These are phyloP conservation scores for Drosophila cracens DNA, from an alignment of 2,888 invertebrate species.

Conservation along the genomic window DNA sequence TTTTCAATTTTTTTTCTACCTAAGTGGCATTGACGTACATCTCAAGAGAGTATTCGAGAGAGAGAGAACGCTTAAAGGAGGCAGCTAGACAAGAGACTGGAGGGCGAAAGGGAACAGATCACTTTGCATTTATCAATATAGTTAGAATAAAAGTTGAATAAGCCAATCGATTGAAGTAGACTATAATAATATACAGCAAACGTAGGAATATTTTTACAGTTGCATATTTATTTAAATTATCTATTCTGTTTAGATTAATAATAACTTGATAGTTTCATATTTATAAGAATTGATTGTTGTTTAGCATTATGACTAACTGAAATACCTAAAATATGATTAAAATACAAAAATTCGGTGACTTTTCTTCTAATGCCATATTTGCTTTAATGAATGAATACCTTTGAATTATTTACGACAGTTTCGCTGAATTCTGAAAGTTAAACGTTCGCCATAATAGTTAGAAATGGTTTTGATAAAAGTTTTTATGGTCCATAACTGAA, in stretches of 20 bases:
- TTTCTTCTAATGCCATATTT: background rate
- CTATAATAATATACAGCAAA: background rate
- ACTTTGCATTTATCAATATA: slow-evolving; percentile 39
- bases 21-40: slow-evolving; percentile 62
- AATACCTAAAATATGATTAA: background rate
- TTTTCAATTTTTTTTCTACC: slow-evolving; percentile 47
- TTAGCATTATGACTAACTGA: background rate
- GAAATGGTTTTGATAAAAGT: background rate
- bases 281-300: background rate
- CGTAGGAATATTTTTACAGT: background rate
- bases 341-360: background rate
- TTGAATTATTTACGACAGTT: background rate
- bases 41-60: slow-evolving; percentile 20
- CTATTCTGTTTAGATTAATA: background rate
- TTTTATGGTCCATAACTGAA: background rate
- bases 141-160: slow-evolving; percentile 43
- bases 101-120: background rate
- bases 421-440: background rate
- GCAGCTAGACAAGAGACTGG: background rate
- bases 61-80: slow-evolving; percentile 7
- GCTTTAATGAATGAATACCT: background rate
- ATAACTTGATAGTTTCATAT: background rate
- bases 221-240: background rate
- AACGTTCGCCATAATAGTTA: background rate
- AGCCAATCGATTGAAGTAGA: background rate